Evolutionary conservation across 2,797 vertebrate species (phyloP).

Genomic region (Cyclopterus lumpus): DNA sequence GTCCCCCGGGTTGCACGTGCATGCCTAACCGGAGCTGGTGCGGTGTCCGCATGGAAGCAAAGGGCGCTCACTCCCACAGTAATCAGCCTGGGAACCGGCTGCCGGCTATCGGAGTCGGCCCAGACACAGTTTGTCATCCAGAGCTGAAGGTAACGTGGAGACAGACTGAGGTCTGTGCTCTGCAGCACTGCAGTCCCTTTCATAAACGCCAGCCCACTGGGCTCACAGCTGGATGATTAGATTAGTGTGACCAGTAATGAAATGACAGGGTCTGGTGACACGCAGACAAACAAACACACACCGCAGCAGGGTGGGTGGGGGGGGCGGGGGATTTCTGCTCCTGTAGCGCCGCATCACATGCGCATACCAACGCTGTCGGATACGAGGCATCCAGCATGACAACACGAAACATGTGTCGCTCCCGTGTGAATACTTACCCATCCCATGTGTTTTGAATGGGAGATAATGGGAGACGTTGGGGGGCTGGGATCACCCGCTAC

Average conservation of each 20-base stretch:
- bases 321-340: slow-evolving; percentile 31
- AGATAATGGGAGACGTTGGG: slow-evolving; percentile 35
- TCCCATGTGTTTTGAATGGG: slow-evolving; percentile 27
- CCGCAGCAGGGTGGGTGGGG: too few species aligned
- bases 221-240: slow-evolving; percentile 73
- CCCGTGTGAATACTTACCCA: slow-evolving; percentile 19
- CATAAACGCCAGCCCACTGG: slow-evolving; percentile 55
- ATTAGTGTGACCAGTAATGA: slow-evolving; percentile 80
- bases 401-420: slow-evolving; percentile 14
- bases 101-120: slow-evolving; percentile 54
- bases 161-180: slow-evolving; percentile 62
- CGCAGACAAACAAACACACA: slow-evolving; percentile 36
- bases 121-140: slow-evolving; percentile 63
- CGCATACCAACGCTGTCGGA: slow-evolving; percentile 41
- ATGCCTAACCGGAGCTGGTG: slow-evolving; percentile 11
- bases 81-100: slow-evolving; percentile 66
- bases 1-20: slow-evolving; percentile 40
- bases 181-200: slow-evolving; percentile 41
- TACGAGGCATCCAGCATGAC: slow-evolving; percentile 16
- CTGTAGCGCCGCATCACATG: slow-evolving; percentile 52
- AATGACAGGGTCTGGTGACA: slow-evolving; percentile 75
- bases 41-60: slow-evolving; percentile 46
- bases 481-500: slow-evolving; percentile 37
- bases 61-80: slow-evolving; percentile 51
- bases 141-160: slow-evolving; percentile 60